A percentile compares a stretch with the other conserved stretches of the same genome.
phyloP scores from a whole-genome alignment of 2,797 vertebrate genomes.

The Psittacula echo region DNA sequence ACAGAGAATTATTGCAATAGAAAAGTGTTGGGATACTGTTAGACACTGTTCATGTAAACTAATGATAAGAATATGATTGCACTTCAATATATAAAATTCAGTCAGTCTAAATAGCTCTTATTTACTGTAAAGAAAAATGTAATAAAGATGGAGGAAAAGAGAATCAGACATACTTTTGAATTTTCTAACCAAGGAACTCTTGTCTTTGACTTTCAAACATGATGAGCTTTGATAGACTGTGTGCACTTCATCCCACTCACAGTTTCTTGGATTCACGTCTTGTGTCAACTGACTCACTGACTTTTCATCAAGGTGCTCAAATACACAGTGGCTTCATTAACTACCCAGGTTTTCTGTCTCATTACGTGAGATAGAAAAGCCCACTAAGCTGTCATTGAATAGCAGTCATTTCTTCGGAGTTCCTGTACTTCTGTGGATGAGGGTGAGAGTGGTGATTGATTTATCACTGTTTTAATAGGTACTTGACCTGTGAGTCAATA shows the following conservation, averaged over 20 bases:
- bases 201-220: conserved; percentile 67
- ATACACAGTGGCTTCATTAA: conserved; percentile 71
- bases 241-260: conserved; percentile 63
- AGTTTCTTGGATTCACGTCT: conserved; percentile 57
- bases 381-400: conserved; percentile 70
- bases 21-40: not conserved
- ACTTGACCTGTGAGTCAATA: conserved; percentile 76
- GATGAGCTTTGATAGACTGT: conserved; percentile 30
- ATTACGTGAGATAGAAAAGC: conserved; percentile 70
- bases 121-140: not conserved
- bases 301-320: conserved; percentile 76
- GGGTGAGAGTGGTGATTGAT: conserved; percentile 35
- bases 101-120: not conserved
- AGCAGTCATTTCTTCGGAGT: conserved; percentile 68
- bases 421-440: conserved; percentile 37
- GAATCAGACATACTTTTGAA: not conserved
- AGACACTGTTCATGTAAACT: not conserved
- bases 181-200: not conserved
- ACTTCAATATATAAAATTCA: not conserved
- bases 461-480: conserved; percentile 73
- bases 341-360: conserved; percentile 67
- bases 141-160: not conserved
- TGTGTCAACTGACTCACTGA: conserved; percentile 68
- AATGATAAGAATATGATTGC: not conserved
- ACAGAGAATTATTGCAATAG: not conserved